phyloP scores from a whole-genome alignment of 2,888 invertebrate genomes.

The Opisthograptis luteolata region DNA sequence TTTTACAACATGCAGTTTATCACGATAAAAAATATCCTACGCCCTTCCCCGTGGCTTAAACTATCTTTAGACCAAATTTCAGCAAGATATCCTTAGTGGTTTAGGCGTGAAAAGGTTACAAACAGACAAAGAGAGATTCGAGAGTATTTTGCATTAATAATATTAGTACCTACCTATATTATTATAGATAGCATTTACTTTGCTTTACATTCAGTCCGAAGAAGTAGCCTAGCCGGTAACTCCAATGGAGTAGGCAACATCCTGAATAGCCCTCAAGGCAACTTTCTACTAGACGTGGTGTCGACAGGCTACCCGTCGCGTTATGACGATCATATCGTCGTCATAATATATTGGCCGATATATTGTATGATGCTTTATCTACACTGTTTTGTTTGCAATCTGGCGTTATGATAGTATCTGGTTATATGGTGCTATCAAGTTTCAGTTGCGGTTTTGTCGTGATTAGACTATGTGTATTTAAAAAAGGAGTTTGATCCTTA shows the following conservation, averaged over 20 bases:
- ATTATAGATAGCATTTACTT: too few species aligned
- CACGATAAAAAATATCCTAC: constrained; percentile 4
- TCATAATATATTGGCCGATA: neutral
- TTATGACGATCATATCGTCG: constrained; percentile 11
- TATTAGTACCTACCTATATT: too few species aligned
- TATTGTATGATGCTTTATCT: constrained; percentile 9
- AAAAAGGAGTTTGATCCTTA: too few species aligned
- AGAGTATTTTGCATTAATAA: too few species aligned
- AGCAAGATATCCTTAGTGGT: too few species aligned
- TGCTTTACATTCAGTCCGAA: constrained; percentile 7
- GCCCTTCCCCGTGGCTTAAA: too few species aligned
- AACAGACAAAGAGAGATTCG: too few species aligned
- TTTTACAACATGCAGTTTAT: too few species aligned
- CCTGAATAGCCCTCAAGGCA: constrained; percentile 41
- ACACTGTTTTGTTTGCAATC: constrained; percentile 9
- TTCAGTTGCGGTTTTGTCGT: neutral
- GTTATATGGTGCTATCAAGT: neutral
- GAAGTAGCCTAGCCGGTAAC: constrained; percentile 1
- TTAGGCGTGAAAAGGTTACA: too few species aligned
- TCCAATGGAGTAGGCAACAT: constrained; percentile 15
- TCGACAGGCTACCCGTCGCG: constrained; percentile 25
- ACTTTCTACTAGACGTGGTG: constrained; percentile 40
- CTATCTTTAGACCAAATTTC: too few species aligned
- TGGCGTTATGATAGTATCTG: neutral
- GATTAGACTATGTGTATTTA: too few species aligned